Percentiles rank a stretch among this genome's conserved stretches.
Conservation (phyloP, 2,113 vertebrate genomes). For the Bufo bufo region DNA sequence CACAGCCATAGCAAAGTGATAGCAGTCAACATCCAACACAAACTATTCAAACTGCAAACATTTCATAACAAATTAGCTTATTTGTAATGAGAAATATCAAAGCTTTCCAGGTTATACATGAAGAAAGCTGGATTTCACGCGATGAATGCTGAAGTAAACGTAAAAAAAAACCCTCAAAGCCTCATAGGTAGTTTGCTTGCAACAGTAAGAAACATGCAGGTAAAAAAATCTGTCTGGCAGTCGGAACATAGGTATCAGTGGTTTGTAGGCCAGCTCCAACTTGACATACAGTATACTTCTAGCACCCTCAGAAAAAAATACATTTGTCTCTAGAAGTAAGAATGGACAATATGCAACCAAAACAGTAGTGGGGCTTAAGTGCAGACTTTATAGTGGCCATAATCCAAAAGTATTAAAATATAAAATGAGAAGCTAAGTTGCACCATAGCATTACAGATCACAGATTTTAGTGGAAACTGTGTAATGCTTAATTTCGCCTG, state of each 20-base stretch:
- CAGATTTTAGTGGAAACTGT: background rate
- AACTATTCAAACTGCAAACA: background rate
- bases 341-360: background rate
- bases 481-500: background rate
- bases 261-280: background rate
- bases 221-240: background rate
- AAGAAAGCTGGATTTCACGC: background rate
- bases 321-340: background rate
- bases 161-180: too few relatives aligned
- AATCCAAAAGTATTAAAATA: background rate
- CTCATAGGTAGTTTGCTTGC: background rate
- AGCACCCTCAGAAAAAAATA: background rate
- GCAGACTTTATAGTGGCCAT: background rate
- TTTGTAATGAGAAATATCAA: background rate
- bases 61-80: background rate
- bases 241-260: background rate
- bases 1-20: background rate
- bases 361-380: background rate
- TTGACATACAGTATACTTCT: background rate
- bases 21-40: background rate
- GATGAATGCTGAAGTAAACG: background rate
- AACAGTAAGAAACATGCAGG: background rate
- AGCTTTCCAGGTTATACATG: background rate
- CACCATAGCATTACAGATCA: background rate
- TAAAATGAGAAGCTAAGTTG: background rate